Percentiles rank a stretch among this genome's conserved stretches.
These are phyloP conservation scores for Tetragonula clypearis DNA, from an alignment of 1,140 invertebrate genomes.

Conservation along the genomic window DNA sequence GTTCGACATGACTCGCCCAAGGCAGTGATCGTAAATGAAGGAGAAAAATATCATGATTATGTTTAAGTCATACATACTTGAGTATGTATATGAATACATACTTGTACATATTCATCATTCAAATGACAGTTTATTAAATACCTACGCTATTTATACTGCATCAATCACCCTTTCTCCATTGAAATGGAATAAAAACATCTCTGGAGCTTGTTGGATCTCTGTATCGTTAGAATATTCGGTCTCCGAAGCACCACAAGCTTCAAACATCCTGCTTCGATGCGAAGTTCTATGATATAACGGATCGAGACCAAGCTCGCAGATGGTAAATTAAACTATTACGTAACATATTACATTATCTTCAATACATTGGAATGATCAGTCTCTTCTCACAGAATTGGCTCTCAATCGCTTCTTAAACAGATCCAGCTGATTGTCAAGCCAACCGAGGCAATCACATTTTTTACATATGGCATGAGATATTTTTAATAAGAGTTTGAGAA, in stretches of 20 bases:
- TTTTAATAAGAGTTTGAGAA: conserved; percentile 36
- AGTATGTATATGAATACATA: no score
- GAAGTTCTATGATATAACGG: conserved; percentile 54
- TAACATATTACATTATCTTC: conserved; percentile 58
- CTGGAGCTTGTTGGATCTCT: conserved; percentile 10
- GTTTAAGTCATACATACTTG: conserved; percentile 48
- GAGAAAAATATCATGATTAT: conserved; percentile 46
- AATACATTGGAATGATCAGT: conserved; percentile 66
- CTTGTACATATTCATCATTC: conserved; percentile 24
- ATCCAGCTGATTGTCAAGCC: conserved; percentile 37
- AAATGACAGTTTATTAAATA: conserved; percentile 34
- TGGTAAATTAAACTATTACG: conserved; percentile 62
- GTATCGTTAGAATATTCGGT: conserved; percentile 37
- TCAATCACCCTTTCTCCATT: conserved; percentile 35
- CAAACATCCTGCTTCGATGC: conserved; percentile 65
- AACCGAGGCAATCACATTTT: conserved; percentile 30
- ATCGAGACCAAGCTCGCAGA: conserved; percentile 51
- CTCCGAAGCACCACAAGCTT: conserved; percentile 64
- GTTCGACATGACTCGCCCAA: conserved; percentile 46
- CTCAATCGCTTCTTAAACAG: conserved; percentile 37
- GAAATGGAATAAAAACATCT: conserved; percentile 62
- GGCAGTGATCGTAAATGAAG: conserved; percentile 58
- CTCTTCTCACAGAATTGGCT: conserved; percentile 47
- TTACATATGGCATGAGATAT: conserved; percentile 36
- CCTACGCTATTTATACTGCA: conserved; percentile 37